phyloP scores from a whole-genome alignment of 2,113 vertebrate species.

The Heterocephalus glaber region DNA sequence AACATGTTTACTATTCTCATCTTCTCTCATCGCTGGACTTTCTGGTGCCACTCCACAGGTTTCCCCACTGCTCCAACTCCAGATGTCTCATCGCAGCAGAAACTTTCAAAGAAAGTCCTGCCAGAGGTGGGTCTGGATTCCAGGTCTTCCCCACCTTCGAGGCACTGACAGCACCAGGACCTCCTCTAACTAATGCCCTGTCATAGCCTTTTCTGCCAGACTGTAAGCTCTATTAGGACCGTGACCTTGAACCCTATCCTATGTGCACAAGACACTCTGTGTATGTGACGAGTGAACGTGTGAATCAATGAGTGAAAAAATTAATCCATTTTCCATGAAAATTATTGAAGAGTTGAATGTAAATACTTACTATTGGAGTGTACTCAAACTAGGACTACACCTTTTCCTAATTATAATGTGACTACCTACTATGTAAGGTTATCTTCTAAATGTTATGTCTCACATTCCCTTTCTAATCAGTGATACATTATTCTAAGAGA shows the following conservation, averaged over 20 bases:
- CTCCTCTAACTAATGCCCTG: background rate
- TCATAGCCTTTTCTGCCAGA: background rate
- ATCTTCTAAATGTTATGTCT: background rate
- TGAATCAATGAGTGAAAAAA: background rate
- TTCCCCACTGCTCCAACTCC: background rate
- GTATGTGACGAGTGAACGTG: background rate
- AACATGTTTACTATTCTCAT: background rate
- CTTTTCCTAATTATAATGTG: background rate
- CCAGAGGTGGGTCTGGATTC: background rate
- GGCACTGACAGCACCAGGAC: background rate
- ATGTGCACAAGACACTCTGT: background rate
- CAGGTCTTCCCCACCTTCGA: background rate
- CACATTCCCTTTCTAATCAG: background rate
- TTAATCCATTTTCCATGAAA: background rate
- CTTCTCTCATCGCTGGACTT: background rate
- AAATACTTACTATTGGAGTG: background rate
- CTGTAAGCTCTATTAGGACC: background rate
- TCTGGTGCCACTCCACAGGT: background rate
- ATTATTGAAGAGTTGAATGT: background rate
- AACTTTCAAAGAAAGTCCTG: background rate
- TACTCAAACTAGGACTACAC: background rate
- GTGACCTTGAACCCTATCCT: background rate
- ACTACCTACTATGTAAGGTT: background rate
- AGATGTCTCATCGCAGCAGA: background rate
- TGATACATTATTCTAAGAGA: background rate